Base-by-base conservation (phyloP, 2,888 invertebrate genomes). In the Pantelozetes paolii region DNA sequence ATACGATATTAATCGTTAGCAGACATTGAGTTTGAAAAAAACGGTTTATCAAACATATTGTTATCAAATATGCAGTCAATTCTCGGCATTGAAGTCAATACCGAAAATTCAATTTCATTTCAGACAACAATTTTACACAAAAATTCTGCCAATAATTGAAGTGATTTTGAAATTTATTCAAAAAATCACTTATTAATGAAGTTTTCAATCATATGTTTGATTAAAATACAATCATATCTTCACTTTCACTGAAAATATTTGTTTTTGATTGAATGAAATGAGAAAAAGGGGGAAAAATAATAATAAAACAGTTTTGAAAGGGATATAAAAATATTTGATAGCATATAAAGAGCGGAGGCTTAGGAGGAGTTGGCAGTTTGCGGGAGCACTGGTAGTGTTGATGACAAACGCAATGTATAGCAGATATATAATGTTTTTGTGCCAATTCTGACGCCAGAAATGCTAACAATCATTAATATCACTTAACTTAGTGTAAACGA, bases 401-500 rank as follows among this genome's bases (percentile, higher is more conserved):
- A 59, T 59, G 59, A 59, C 59, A 59, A 59, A 59, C 59, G 23
- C 28, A 32, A 59, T 59, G 59, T 23, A 11, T 59, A 59, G 13
- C 28, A 59, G 50, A 5, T 20, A 50, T 50, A 20, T 50, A 50
- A 50, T n/a, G 50, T 50, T 50, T 50, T 50, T 20, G 50, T 50
- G 50, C 50, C 32, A 36, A 64, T 5, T n/a, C 36, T 32, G 11
- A 36, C 64, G 20, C 36, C 11, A 8, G n/a, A 20, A n/a, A 20
- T n/a, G 2, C 13, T n/a, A 64, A 64, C 64, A 64, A 36, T 36
- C 64, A 64, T 64, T 64, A 36, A 64, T 64, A 32, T 64, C 64
- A 64, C 64, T 64, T 64, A 64, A 64, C 64, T 64, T 36, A 15
- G n/a, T 64, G 64, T 64, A 64, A 64, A 64, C 36, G 64, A 64